Evolutionary conservation across 2,113 vertebrate species (phyloP).

Genomic region (Spermophilus dauricus): DNA sequence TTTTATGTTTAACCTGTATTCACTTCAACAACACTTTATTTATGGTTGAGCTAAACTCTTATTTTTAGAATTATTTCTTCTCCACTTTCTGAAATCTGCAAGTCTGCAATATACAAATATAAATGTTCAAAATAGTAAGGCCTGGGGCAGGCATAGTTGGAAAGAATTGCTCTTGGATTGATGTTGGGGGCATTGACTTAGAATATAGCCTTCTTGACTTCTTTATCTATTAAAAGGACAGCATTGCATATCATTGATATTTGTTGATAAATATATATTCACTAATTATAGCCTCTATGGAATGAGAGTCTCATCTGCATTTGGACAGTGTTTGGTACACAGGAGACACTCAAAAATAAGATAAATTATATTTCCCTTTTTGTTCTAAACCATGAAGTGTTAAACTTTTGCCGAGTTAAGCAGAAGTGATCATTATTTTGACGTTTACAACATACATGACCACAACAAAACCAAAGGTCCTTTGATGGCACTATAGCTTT

Average conservation of each 20-base stretch:
- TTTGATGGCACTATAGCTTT: not conserved
- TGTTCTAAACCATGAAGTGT: not conserved
- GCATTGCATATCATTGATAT: not conserved
- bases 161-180: not conserved
- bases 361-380: not conserved
- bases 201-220: not conserved
- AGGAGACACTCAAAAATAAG: not conserved
- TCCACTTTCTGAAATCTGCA: not conserved
- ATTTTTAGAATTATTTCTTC: constrained; percentile 24
- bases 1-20: constrained; percentile 64
- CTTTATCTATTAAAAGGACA: not conserved
- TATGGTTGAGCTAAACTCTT: not conserved
- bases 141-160: not conserved
- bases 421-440: constrained; percentile 13
- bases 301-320: not conserved
- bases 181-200: rapidly evolving
- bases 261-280: not conserved
- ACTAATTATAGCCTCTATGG: not conserved
- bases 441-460: not conserved
- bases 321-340: not conserved
- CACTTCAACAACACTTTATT: constrained; percentile 56
- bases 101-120: not conserved
- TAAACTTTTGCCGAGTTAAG: not conserved
- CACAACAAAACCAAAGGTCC: constrained; percentile 25
- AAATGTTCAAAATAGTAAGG: not conserved